Evolutionary conservation across 2,888 invertebrate species (phyloP).

Genomic region (Tortrix viridana): DNA sequence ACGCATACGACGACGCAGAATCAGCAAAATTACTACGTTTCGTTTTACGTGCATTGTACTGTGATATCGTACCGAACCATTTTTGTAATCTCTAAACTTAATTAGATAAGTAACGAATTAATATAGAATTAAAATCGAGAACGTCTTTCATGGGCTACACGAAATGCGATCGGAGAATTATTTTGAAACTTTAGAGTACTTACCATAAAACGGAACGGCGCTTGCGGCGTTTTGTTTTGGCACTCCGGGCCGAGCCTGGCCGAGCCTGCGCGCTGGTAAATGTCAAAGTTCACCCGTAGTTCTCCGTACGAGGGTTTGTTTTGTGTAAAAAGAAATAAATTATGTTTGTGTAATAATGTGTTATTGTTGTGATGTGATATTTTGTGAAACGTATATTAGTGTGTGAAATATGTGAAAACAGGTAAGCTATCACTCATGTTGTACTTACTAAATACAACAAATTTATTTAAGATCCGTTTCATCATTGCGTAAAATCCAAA

Average conservation of each 20-base stretch:
- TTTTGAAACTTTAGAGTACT: not conserved
- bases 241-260: constrained; percentile 41
- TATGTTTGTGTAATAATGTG: constrained; percentile 33
- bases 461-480: too few species aligned
- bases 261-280: constrained; percentile 50
- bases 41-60: constrained; percentile 59
- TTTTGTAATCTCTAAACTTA: too few species aligned
- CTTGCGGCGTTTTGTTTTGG: constrained; percentile 59
- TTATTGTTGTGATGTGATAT: constrained; percentile 35
- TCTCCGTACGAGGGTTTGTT: constrained; percentile 34
- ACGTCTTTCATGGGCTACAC: not conserved
- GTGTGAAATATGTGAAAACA: constrained; percentile 28
- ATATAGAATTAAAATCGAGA: too few species aligned
- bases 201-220: constrained; percentile 8
- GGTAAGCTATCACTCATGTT: not conserved
- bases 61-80: too few species aligned
- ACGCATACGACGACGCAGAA: too few species aligned
- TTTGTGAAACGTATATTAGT: constrained; percentile 25
- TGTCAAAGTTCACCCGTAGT: constrained; percentile 77
- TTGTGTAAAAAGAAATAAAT: constrained; percentile 37
- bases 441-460: not conserved
- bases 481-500: too few species aligned
- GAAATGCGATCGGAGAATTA: not conserved
- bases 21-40: constrained; percentile 61
- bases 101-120: too few species aligned